phyloP scores from a whole-genome alignment of 2,113 vertebrate genomes.

The Colistium nudipinnis region DNA sequence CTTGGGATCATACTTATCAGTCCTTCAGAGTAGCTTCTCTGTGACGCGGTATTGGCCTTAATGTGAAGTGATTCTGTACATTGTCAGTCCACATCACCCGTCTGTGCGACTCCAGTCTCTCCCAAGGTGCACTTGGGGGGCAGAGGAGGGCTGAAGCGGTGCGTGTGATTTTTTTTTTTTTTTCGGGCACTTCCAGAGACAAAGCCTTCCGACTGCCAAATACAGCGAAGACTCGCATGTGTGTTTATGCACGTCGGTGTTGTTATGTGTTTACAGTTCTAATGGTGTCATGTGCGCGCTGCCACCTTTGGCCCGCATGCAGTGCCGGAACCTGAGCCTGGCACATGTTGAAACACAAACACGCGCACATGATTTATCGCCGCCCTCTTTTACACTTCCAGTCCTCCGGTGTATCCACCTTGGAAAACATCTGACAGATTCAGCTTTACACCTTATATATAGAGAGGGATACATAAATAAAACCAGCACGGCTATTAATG shows the following conservation, averaged over 20 bases:
- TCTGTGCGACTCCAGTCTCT: slow-evolving; percentile 20
- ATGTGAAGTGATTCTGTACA: slow-evolving; percentile 47
- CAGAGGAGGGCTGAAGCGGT: slow-evolving; percentile 24
- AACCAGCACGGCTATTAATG: slow-evolving; percentile 51
- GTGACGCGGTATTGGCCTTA: slow-evolving; percentile 40
- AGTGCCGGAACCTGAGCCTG: slow-evolving; percentile 58
- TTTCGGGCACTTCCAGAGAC: slow-evolving; percentile 22
- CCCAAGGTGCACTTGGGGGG: slow-evolving; percentile 29
- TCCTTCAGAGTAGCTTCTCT: slow-evolving; percentile 19
- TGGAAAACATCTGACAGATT: slow-evolving; percentile 66
- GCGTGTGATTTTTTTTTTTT: slow-evolving; percentile 36
- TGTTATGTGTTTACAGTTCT: slow-evolving; percentile 71
- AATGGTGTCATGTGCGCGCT: slow-evolving; percentile 58
- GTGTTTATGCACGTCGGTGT: slow-evolving; percentile 58
- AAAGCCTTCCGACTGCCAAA: slow-evolving; percentile 34
- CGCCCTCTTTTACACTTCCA: slow-evolving; percentile 38
- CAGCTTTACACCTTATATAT: slow-evolving; percentile 68
- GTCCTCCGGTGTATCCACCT: slow-evolving; percentile 35
- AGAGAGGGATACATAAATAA: slow-evolving; percentile 54
- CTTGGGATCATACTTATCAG: too few relatives aligned
- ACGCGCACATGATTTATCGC: slow-evolving; percentile 32
- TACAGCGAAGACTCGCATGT: slow-evolving; percentile 18
- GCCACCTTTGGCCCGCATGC: slow-evolving; percentile 49
- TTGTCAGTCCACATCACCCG: slow-evolving; percentile 53
- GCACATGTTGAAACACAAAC: slow-evolving; percentile 1